These are phyloP conservation scores for Passer domesticus DNA, from an alignment of 2,113 vertebrate genomes.

Conservation along the genomic window DNA sequence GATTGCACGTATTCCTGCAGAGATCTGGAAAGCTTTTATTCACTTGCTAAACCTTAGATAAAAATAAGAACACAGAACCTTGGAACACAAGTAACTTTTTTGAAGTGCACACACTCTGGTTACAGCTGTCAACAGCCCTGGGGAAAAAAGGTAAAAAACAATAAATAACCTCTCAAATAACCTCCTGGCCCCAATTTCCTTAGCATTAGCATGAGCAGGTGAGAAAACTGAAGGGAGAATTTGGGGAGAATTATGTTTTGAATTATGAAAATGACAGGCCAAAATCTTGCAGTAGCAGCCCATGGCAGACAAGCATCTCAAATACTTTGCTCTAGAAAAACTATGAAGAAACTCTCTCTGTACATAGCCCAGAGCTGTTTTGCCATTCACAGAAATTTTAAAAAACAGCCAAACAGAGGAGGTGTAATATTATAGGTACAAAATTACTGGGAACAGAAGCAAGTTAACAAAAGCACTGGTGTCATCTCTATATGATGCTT, in stretches of 20 bases:
- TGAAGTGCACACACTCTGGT: neutral
- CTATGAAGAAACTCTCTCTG: neutral
- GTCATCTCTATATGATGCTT: neutral
- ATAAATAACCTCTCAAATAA: neutral
- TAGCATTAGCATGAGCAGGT: neutral
- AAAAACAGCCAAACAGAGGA: neutral
- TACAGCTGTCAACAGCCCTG: constrained; percentile 18
- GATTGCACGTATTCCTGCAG: neutral
- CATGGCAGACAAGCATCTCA: neutral
- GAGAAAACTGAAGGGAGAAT: neutral
- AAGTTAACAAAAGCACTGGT: neutral
- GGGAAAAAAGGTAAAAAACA: neutral
- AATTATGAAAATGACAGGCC: neutral
- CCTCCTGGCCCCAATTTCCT: neutral
- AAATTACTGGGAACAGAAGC: neutral
- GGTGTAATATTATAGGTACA: neutral
- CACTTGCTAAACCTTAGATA: neutral
- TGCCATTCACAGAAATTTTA: neutral
- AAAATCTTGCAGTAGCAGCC: neutral
- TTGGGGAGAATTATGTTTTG: neutral
- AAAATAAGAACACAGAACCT: neutral
- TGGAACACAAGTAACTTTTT: neutral
- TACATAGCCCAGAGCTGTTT: neutral
- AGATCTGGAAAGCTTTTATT: neutral
- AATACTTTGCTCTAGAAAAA: neutral